phyloP scores from a whole-genome alignment of 2,113 vertebrate species.

The Propithecus coquereli region DNA sequence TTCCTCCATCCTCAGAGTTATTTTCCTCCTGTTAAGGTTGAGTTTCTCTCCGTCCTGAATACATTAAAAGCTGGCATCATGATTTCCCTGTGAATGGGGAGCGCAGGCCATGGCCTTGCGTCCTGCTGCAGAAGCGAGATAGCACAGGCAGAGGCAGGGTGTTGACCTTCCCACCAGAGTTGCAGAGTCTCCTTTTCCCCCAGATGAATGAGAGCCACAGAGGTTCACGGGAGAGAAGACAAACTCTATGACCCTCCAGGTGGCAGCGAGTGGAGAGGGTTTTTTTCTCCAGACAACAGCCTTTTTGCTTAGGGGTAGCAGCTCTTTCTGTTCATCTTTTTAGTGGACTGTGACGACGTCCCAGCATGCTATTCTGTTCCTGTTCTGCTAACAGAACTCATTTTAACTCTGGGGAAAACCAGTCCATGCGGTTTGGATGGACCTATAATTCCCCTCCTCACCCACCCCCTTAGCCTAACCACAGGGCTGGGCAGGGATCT shows the following conservation, averaged over 20 bases:
- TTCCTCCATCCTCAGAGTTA: not conserved
- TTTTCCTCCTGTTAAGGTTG: not conserved
- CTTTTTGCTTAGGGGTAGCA: not conserved
- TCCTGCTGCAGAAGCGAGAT: slow-evolving; percentile 38
- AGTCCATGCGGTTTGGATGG: not conserved
- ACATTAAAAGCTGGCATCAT: not conserved
- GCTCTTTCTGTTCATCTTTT: not conserved
- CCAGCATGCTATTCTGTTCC: not conserved
- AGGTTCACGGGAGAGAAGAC: not conserved
- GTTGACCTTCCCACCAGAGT: not conserved
- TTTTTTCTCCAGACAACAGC: not conserved
- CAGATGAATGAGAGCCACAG: not conserved
- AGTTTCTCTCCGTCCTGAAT: not conserved
- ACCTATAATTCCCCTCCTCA: not conserved
- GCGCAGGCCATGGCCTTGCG: not conserved
- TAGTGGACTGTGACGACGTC: not conserved
- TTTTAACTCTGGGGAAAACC: not conserved
- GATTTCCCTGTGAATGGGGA: not conserved
- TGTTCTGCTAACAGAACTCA: not conserved
- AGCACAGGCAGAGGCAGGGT: not conserved
- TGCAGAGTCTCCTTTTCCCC: not conserved
- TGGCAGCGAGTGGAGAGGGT: not conserved
- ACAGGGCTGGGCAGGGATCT: not conserved
- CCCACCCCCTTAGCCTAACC: not conserved
- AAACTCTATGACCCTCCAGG: not conserved